Evolutionary conservation across 1,140 invertebrate genomes (phyloP).

Genomic region (Tetraneura akinire): DNA sequence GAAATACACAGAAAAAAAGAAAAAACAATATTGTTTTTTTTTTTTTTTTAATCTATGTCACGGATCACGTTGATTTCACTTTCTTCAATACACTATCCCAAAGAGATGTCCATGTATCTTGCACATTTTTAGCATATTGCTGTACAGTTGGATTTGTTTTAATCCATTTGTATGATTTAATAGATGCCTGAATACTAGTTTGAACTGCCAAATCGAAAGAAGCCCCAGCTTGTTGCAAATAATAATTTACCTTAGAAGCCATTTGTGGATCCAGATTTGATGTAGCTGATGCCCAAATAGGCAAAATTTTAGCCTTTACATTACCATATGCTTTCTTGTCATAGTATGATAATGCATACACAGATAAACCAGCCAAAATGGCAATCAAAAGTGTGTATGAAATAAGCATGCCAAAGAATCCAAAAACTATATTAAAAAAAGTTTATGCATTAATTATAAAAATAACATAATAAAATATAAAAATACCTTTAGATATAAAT

Average conservation of each 20-base stretch:
- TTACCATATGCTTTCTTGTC: constrained; percentile 44
- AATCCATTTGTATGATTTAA: constrained; percentile 44
- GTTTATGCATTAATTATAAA: not conserved
- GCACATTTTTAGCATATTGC: constrained; percentile 36
- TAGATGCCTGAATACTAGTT: constrained; percentile 27
- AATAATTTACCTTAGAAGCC: constrained; percentile 42
- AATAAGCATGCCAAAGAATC: constrained; percentile 35
- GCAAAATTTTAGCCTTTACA: constrained; percentile 26
- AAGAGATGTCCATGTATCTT: constrained; percentile 26
- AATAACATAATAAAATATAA: not conserved
- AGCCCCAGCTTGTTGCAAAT: constrained; percentile 30
- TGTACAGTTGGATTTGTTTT: constrained; percentile 47
- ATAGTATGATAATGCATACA: constrained; percentile 37
- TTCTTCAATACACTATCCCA: constrained; percentile 47
- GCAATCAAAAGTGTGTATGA: constrained; percentile 30
- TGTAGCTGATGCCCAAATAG: constrained; percentile 27
- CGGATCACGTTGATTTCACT: constrained; percentile 38
- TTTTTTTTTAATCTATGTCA: not conserved
- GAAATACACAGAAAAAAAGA: constrained; percentile 19
- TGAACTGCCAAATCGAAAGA: constrained; percentile 18
- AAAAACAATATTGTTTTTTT: not conserved
- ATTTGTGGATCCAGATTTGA: constrained; percentile 43
- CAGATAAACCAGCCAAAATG: constrained; percentile 14
- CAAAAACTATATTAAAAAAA: constrained; percentile 41
- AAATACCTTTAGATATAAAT: constrained; percentile 36